Evolutionary conservation across 2,113 vertebrate genomes (phyloP), one percentile per base, ranked within the genome.

Genomic region (Raja brachyura): DNA sequence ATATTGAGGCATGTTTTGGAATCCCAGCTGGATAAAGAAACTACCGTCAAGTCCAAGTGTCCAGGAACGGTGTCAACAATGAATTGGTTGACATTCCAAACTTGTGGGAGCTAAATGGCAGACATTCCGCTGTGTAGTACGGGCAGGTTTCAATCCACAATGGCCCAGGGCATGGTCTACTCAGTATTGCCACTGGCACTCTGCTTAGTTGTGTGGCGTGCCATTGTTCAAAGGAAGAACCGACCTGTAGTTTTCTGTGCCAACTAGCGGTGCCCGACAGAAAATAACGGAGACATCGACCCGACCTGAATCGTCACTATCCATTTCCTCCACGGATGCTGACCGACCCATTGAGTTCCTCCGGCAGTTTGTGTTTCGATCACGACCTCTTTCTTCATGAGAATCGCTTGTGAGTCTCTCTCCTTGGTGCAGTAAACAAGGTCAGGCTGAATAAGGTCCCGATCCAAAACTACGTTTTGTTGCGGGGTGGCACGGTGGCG

Each of bases 11-110:
- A n/a, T 63, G 59, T 63, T 22, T 85, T 85, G n/a, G 11, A 85
- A n/a, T 14, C 56, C 81, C 83, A 63, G 83, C 59, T 88, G 83
- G 83, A 88, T 63, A 14, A 31, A 88, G 83, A 63, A 88, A 31
- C n/a, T 6, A 16, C 28, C n/a, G 83, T 66, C 54, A 20, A 28
- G 13, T 18, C 25, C 18, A 59, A 88, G 28, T 66, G n/a, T 5
- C 13, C 28, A 61, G 56, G 5, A 56, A 31, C n/a, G 0, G 28
- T 88, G 28, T 66, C 83, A 31, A 5, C 59, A 31, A 20, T n/a
- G 0, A 88, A 88, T 61, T 31, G 28, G 28, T 88, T 59, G 56
- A 22, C 48, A 83, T 59, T 83, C 48, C 22, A 10, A 56, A 56
- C 48, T 83, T 11, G 79, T 11, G 56, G 18, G 59, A 31, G 59